Evolutionary conservation across 2,797 vertebrate species (phyloP).

Genomic region (Diglossa cyanea): DNA sequence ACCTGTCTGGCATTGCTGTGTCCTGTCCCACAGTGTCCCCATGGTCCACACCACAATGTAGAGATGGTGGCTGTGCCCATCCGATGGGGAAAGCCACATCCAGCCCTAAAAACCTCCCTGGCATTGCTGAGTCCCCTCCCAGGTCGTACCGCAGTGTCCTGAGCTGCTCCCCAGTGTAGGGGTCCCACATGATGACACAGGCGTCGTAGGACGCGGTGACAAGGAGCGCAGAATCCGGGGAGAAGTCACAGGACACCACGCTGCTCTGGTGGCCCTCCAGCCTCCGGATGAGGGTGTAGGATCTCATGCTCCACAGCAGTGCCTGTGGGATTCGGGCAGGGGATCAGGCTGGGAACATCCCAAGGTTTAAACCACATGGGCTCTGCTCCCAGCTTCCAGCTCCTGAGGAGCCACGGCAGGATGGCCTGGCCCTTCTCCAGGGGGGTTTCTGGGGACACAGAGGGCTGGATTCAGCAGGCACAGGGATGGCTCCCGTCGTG

Average conservation of each 20-base stretch:
- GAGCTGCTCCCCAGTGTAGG: conserved; percentile 91
- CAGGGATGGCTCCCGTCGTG: neutral
- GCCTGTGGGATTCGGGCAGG: conserved; percentile 71
- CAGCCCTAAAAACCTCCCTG: no score
- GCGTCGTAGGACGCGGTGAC: conserved; percentile 89
- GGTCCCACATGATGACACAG: conserved; percentile 94
- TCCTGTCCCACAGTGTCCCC: no score
- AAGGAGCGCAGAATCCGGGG: conserved; percentile 89
- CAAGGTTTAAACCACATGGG: neutral
- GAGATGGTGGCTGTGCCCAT: no score
- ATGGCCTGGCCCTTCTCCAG: neutral
- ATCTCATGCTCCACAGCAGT: conserved; percentile 92
- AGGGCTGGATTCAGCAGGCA: neutral
- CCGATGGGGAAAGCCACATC: no score
- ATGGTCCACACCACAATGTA: no score
- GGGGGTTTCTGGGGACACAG: neutral
- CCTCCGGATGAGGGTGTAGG: conserved; percentile 89
- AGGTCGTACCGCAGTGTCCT: conserved; percentile 82
- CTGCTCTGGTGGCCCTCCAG: conserved; percentile 87
- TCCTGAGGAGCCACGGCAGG: neutral
- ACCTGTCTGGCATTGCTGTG: no score
- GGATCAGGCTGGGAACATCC: neutral
- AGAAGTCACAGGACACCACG: conserved; percentile 92
- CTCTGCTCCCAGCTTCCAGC: neutral
- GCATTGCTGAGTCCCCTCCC: neutral